Base-by-base conservation (phyloP, 1,140 invertebrate genomes). In the Aricia agestis region DNA sequence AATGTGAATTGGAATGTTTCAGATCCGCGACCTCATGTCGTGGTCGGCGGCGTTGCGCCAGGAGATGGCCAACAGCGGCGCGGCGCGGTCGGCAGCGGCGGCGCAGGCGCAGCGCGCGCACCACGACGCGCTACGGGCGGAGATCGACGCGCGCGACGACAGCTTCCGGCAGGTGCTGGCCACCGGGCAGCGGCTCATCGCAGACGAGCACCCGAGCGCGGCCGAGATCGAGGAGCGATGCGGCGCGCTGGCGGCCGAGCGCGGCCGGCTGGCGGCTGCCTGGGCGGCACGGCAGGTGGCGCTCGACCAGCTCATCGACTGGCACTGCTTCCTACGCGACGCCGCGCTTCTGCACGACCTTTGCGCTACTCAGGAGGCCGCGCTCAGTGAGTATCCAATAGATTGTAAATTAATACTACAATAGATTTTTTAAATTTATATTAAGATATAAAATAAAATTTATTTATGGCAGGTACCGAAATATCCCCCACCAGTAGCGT, bases 311-410 rank as follows among this genome's bases (percentile, higher is more conserved):
- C 93, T 99, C 63, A 98, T 98, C 73, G 98, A 99, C 86, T 92
- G 98, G 69, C 98, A 99, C 84, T 97, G 97, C 83, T 99, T 99
- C 94, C 91, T 99, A 63, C 93, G 98, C 41, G 98, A 99, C 92
- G 97, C 97, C 13, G 98, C 98, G 83, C 97, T 98, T 87, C 93
- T 99, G 25, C 96, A 99, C 79, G 96, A 97, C 75, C 93, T 98
- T 3, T 98, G 97, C 72, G 95, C 94, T 32, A 94, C 96, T 7
- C 98, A 99, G 89, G 98, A 98, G 92, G 97, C 96, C 0, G 94
- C 95, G 0, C 82, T 95, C 6, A 80, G 92, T 92, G 72, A 83
- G 81, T 83, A 1, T 5, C 36, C 6, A 36, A 7, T 57, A 17
- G 25, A 25, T 25, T 25, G 25, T 25, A 25, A 25, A 25, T 25